Percentiles rank a stretch among this genome's conserved stretches.
Evolutionary conservation across 2,113 vertebrate genomes (phyloP).

Genomic region (Catharus fuscescens): DNA sequence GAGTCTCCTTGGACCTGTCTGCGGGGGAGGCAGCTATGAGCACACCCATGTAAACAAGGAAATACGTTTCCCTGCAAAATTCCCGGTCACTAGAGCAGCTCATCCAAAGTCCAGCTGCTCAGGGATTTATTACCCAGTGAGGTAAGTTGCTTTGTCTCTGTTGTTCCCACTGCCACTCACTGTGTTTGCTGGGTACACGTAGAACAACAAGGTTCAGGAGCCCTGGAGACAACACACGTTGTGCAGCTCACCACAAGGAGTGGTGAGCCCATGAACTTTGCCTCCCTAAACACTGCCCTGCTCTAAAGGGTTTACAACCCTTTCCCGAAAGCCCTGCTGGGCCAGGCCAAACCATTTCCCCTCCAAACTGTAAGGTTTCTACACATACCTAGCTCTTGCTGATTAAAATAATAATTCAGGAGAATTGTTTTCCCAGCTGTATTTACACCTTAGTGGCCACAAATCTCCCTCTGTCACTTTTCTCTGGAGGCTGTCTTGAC

Average conservation of each 20-base stretch:
- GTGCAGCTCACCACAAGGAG: not conserved
- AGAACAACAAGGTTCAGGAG: not conserved
- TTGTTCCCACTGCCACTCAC: not conserved
- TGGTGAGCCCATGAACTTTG: conserved; percentile 3
- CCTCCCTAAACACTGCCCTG: not conserved
- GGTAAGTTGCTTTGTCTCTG: not conserved
- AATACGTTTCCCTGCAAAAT: not conserved
- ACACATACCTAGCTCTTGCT: not conserved
- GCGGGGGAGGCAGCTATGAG: not conserved
- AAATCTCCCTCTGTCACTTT: not conserved
- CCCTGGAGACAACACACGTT: not conserved
- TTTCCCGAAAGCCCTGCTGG: not conserved
- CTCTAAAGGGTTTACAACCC: not conserved
- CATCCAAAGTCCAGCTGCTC: conserved; percentile 56
- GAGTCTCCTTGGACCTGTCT: not conserved
- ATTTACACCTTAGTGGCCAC: not conserved
- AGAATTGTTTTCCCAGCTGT: not conserved
- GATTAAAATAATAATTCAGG: not conserved
- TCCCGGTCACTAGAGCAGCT: not conserved
- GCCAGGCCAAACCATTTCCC: not conserved
- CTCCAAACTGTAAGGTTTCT: not conserved
- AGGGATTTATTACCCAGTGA: not conserved
- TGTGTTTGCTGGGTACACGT: not conserved
- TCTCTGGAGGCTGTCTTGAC: not conserved
- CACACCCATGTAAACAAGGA: not conserved